phyloP scores from a whole-genome alignment of 2,888 invertebrate species.

The Orthonychiurus folsomi region DNA sequence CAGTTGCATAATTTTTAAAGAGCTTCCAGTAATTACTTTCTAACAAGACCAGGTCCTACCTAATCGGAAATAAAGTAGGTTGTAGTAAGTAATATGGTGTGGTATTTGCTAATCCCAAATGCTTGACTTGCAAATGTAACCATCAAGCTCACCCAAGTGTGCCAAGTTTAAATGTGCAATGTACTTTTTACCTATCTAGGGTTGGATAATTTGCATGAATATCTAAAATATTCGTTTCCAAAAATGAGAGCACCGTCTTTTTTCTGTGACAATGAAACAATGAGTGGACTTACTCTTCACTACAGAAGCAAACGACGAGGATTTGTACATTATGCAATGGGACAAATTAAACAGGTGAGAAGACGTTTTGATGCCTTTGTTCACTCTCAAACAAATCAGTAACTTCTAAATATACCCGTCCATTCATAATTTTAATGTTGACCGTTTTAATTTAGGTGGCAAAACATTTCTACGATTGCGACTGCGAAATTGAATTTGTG shows the following conservation, averaged over 20 bases:
- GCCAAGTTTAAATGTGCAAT: background rate
- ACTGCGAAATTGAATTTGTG: conserved; percentile 81
- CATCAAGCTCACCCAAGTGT: background rate
- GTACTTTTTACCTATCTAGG: conserved; percentile 42
- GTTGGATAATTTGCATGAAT: conserved; percentile 92
- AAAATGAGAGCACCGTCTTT: conserved; percentile 85
- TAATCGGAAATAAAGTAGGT: too few relatives aligned
- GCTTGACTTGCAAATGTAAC: too few relatives aligned
- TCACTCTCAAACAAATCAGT: too few relatives aligned
- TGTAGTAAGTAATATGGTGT: too few relatives aligned
- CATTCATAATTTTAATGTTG: background rate
- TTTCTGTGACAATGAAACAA: conserved; percentile 90
- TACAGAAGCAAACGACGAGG: conserved; percentile 87
- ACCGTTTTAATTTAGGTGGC: conserved; percentile 56
- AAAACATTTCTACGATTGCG: conserved; percentile 86
- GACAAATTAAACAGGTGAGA: conserved; percentile 75
- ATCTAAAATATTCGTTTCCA: conserved; percentile 90
- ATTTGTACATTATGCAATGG: conserved; percentile 94
- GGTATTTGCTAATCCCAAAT: too few relatives aligned
- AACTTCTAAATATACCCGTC: background rate
- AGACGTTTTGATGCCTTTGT: conserved; percentile 8
- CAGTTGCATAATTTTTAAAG: conserved; percentile 1
- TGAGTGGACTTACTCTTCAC: conserved; percentile 83
- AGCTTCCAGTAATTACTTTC: background rate
- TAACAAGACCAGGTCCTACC: background rate